Conservation (phyloP, 2,888 invertebrate genomes). For the Helobdella robusta region DNA sequence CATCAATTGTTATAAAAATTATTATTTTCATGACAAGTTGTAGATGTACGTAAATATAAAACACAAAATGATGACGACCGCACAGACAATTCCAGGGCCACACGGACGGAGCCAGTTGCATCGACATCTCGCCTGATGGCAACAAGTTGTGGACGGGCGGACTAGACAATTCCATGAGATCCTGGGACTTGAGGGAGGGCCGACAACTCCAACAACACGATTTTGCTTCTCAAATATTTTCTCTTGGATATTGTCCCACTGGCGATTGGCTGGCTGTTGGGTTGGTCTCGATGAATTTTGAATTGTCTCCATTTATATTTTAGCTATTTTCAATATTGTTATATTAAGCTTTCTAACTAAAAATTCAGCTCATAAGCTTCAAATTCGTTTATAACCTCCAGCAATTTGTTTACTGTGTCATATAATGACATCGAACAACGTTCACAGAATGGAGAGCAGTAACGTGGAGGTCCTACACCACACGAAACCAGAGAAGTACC, state of each 20-base stretch:
- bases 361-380: no score
- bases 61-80: background rate
- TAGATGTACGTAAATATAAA: background rate
- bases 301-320: no score
- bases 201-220: conserved; percentile 84
- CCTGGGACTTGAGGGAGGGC: conserved; percentile 86
- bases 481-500: conserved; percentile 81
- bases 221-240: conserved; percentile 82
- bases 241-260: conserved; percentile 84
- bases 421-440: background rate
- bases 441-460: conserved; percentile 75
- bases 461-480: conserved; percentile 74
- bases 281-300: no score
- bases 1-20: background rate
- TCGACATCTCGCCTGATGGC: conserved; percentile 81
- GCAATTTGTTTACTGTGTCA: no score
- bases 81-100: conserved; percentile 62
- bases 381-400: no score
- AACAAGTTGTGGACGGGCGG: conserved; percentile 88
- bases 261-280: conserved; percentile 92
- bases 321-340: no score
- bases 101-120: conserved; percentile 88
- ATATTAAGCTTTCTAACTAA: no score
- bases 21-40: background rate
- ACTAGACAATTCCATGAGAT: conserved; percentile 82